Percentiles rank a stretch among this genome's conserved stretches.
Conservation (phyloP, 2,888 invertebrate genomes). For the Lottia gigantea region DNA sequence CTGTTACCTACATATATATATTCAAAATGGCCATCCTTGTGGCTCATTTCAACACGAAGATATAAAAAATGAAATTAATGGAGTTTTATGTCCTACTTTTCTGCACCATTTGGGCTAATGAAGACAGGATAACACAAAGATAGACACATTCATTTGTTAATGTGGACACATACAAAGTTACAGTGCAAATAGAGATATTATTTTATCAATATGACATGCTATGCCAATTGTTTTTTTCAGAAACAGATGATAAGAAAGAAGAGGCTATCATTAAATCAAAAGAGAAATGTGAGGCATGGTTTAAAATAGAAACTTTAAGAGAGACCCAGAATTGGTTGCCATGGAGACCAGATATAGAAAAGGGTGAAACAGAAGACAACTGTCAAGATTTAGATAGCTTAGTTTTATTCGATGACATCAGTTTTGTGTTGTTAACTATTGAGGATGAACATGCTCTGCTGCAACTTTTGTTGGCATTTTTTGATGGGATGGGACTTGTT, state of each 20-base stretch:
- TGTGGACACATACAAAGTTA: too few relatives aligned
- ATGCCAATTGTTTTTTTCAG: conserved; percentile 28
- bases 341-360: conserved; percentile 59
- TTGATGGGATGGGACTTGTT: conserved; percentile 19
- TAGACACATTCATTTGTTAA: too few relatives aligned
- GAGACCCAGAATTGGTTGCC: conserved; percentile 65
- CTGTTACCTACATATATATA: too few relatives aligned
- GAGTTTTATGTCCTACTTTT: too few relatives aligned
- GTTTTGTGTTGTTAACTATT: conserved; percentile 50
- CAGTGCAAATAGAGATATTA: too few relatives aligned
- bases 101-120: too few relatives aligned
- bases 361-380: conserved; percentile 61
- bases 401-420: conserved; percentile 66
- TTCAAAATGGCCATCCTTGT: too few relatives aligned
- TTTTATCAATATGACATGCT: too few relatives aligned
- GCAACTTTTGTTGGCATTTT: conserved; percentile 26
- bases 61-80: too few relatives aligned
- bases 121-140: too few relatives aligned
- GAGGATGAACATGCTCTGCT: conserved; percentile 14
- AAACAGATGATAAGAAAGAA: conserved; percentile 42
- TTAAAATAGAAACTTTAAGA: conserved; percentile 63
- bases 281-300: conserved; percentile 55
- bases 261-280: conserved; percentile 41
- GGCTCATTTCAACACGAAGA: too few relatives aligned
- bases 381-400: conserved; percentile 68